Evolutionary conservation across 1,140 invertebrate species (phyloP).

Genomic region (Telenomus remus): DNA sequence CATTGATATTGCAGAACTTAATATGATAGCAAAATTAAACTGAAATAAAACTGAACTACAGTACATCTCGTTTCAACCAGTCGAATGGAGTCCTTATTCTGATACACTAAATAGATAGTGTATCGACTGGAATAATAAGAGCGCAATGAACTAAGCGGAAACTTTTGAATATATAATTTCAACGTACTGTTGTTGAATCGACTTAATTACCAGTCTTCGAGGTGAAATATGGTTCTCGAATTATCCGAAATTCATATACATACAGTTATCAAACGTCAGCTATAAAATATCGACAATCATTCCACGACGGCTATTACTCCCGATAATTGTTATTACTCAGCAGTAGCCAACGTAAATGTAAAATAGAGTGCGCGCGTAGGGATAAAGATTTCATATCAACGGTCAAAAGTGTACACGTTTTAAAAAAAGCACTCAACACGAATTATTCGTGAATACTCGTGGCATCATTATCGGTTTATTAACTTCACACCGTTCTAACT

Average conservation of each 20-base stretch:
- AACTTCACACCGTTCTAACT: conserved; percentile 62
- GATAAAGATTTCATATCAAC: conserved; percentile 22
- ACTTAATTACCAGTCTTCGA: conserved; percentile 53
- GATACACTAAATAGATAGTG: conserved; percentile 58
- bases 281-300: conserved; percentile 50
- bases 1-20: too few relatives aligned
- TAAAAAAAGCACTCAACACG: conserved; percentile 18
- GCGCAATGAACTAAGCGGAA: conserved; percentile 57
- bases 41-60: too few relatives aligned
- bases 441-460: conserved; percentile 42
- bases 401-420: conserved; percentile 23
- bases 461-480: conserved; percentile 63
- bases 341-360: not conserved
- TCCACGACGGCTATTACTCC: conserved; percentile 33
- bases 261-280: conserved; percentile 48
- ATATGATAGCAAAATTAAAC: too few relatives aligned
- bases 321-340: conserved; percentile 37
- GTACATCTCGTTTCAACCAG: conserved; percentile 49
- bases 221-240: conserved; percentile 55
- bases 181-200: conserved; percentile 53
- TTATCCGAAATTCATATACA: conserved; percentile 53
- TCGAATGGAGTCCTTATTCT: conserved; percentile 59
- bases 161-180: conserved; percentile 56
- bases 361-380: not conserved
- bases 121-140: conserved; percentile 57